Percentiles rank a stretch among this genome's conserved stretches.
Conservation (phyloP, 2,888 invertebrate genomes). For the Leucoma salicis region DNA sequence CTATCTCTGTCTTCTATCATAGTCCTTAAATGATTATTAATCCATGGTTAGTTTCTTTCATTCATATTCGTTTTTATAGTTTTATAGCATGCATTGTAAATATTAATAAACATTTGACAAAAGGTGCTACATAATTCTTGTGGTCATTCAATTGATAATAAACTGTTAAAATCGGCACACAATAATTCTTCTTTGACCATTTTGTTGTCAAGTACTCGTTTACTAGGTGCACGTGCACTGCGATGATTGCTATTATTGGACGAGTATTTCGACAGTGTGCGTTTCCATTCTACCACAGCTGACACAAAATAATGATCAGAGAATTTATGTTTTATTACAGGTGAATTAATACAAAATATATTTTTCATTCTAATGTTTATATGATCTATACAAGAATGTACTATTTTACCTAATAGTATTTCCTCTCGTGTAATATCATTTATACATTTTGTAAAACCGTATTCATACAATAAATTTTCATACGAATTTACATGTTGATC, state of each 20-base stretch:
- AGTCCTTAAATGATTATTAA: background rate
- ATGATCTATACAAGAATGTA: slow-evolving; percentile 6
- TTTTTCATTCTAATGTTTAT: background rate
- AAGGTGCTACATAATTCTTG: background rate
- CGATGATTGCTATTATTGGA: background rate
- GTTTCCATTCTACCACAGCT: slow-evolving; percentile 4
- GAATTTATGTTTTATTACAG: slow-evolving; percentile 2
- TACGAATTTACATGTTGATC: background rate
- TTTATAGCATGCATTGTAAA: background rate
- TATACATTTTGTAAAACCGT: background rate
- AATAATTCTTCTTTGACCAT: background rate
- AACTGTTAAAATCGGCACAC: background rate
- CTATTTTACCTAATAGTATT: slow-evolving; percentile 1
- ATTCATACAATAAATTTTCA: slow-evolving; percentile 1
- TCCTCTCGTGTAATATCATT: slow-evolving; percentile 4
- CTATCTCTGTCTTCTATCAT: background rate
- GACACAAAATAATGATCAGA: slow-evolving; percentile 1
- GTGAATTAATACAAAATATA: background rate
- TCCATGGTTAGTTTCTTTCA: too few species aligned
- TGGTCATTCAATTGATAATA: background rate
- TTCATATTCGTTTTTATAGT: too few species aligned
- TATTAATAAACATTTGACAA: background rate
- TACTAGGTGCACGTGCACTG: background rate
- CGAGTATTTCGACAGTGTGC: background rate
- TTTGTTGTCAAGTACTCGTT: background rate